Base-by-base conservation (phyloP, 1,140 invertebrate species). In the Camponotus vicinus region DNA sequence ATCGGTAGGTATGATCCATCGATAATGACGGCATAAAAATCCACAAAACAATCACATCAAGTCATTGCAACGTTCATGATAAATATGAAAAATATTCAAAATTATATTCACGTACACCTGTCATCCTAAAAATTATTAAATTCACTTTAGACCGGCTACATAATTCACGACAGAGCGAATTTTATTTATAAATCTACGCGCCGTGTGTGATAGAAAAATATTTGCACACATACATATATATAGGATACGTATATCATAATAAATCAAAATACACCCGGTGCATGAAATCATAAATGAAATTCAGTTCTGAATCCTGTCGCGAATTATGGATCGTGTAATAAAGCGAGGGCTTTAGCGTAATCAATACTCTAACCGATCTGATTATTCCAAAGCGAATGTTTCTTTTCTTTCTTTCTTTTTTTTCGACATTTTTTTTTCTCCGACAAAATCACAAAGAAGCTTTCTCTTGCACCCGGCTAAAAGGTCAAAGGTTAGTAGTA, bases 251-350 rank as follows among this genome's bases (percentile, higher is more conserved):
- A 77, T 32, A 77, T 77, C 40, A 45, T 3, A 45, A 37, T 55
- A 75, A 59, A 75, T 75, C 71, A 59, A 13, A 40, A 75, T 75
- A 37, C 55, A 27, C 49, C 49, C 13, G 71, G 21, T 37, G 27
- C 52, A 52, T 15, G 55, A 61, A 75, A 75, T 75, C 71, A 27
- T 75, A 75, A 75, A 75, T 75, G 52, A 2, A 59, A 59, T 59
- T 21, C 55, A 7, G n/a, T 73, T 40, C 9, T 57, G 34, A 57
- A 64, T 77, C 66, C 40, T 64, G 34, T 78, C 32, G 42, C 59
- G 61, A 61, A 49, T 77, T 78, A 49, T 45, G 34, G 27, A 78
- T 78, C 27, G 55, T 78, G 18, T 15, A 32, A 40, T 52, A 52
- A 52, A 52, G 3, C 15, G 49, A 15, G n/a, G n/a, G 27, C 32